Evolutionary conservation across 2,113 vertebrate species (phyloP).

Genomic region (Salminus brasiliensis): DNA sequence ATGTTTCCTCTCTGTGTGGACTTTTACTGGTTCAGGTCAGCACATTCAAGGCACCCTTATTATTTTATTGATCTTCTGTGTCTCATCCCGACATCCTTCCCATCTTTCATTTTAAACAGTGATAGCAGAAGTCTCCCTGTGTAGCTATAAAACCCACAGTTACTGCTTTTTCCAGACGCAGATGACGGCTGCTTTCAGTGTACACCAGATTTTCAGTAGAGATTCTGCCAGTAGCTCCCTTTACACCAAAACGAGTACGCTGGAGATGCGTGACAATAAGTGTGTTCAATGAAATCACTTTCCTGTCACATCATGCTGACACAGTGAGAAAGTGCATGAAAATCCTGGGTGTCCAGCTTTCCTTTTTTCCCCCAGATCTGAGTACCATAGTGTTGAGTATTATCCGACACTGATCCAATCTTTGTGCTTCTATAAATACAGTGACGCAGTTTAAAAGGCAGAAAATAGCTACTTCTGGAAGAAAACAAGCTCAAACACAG

Average conservation of each 20-base stretch:
- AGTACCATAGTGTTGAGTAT: no score
- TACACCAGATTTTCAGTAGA: not conserved
- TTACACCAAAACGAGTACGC: not conserved
- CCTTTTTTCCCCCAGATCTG: no score
- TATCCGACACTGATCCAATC: no score
- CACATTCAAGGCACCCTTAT: conserved; percentile 64
- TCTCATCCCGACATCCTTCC: conserved; percentile 57
- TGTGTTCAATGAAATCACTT: no score
- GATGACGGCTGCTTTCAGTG: conserved; percentile 4
- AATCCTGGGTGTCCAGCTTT: no score
- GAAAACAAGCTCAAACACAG: no score
- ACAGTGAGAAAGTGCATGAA: no score
- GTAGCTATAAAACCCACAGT: conserved; percentile 19
- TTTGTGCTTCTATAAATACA: no score
- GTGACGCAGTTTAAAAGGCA: no score
- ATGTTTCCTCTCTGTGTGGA: conserved; percentile 62
- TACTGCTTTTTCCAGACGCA: conserved; percentile 25
- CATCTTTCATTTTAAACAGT: conserved; percentile 58
- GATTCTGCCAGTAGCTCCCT: not conserved
- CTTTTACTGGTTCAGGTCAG: conserved; percentile 60
- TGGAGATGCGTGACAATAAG: no score
- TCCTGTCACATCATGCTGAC: no score
- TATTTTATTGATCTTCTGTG: conserved; percentile 60
- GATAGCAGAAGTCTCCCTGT: conserved; percentile 1
- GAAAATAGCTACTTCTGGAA: no score